Evolutionary conservation across 1,140 invertebrate species (phyloP).

Genomic region (Aphelinus atriplicis): DNA sequence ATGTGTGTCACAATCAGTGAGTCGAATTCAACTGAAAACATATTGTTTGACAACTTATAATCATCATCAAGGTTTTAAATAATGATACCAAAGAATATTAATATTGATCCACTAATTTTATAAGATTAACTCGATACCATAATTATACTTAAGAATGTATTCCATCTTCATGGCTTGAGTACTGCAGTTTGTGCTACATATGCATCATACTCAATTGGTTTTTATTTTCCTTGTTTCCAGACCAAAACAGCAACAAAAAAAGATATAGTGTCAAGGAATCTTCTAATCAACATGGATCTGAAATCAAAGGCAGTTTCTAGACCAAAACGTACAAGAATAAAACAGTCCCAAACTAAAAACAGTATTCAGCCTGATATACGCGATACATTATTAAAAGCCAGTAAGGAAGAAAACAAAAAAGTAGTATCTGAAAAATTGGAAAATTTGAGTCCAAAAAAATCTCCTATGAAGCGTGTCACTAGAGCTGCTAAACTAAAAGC

Average conservation of each 20-base stretch:
- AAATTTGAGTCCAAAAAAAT: conserved; percentile 58
- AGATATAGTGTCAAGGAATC: conserved; percentile 51
- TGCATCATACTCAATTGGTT: neutral
- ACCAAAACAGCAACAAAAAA: conserved; percentile 40
- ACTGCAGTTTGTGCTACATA: too few relatives aligned
- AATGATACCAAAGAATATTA: too few relatives aligned
- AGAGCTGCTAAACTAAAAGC: neutral
- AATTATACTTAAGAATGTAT: too few relatives aligned
- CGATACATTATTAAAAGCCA: conserved; percentile 58
- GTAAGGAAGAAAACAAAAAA: conserved; percentile 46
- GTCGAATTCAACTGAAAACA: neutral
- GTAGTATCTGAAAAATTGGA: conserved; percentile 59
- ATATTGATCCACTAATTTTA: too few relatives aligned
- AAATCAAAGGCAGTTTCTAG: conserved; percentile 38
- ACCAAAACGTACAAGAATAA: conserved; percentile 34
- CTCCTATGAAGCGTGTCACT: conserved; percentile 39
- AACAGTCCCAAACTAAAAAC: conserved; percentile 3
- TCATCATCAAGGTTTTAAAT: too few relatives aligned
- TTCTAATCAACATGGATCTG: conserved; percentile 52
- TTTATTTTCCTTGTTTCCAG: conserved; percentile 36
- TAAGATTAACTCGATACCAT: too few relatives aligned
- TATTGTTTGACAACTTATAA: neutral
- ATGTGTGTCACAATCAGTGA: too few relatives aligned
- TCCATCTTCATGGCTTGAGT: too few relatives aligned
- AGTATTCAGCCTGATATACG: conserved; percentile 54